phyloP scores from a whole-genome alignment of 1,140 invertebrate species.

The Ostrea denselamellosa region DNA sequence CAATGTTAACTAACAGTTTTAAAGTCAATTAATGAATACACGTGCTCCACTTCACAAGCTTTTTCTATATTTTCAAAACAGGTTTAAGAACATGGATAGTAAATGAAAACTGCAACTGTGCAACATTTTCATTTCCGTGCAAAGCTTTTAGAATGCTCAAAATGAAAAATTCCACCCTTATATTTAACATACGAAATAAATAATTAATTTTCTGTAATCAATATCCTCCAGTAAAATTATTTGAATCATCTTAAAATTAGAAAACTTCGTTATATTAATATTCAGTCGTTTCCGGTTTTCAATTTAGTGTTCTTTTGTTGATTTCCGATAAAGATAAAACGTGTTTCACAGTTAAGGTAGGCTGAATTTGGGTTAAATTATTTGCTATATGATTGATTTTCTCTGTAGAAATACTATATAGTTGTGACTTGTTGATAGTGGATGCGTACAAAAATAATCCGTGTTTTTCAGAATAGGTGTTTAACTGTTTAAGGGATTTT shows the following conservation, averaged over 20 bases:
- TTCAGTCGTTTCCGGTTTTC: neutral
- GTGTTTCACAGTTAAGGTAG: neutral
- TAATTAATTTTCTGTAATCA: neutral
- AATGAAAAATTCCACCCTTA: neutral
- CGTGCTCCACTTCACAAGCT: neutral
- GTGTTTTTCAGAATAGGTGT: too few species aligned
- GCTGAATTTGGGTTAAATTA: neutral
- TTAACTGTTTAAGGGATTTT: too few species aligned
- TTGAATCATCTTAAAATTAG: neutral
- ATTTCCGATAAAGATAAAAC: neutral
- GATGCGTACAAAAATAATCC: too few species aligned
- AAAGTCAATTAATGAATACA: neutral
- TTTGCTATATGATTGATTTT: neutral
- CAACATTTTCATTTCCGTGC: neutral
- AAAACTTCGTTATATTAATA: neutral
- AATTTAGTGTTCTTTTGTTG: neutral
- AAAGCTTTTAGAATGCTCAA: neutral
- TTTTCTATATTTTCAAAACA: neutral
- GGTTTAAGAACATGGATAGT: neutral
- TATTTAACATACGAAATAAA: neutral
- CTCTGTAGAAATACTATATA: too few species aligned
- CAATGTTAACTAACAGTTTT: too few species aligned
- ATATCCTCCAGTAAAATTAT: neutral
- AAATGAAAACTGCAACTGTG: neutral
- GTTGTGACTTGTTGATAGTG: too few species aligned